Percentiles rank a stretch among this genome's conserved stretches.
Evolutionary conservation across 2,888 invertebrate genomes (phyloP).

Genomic region (Brachycybe producta): DNA sequence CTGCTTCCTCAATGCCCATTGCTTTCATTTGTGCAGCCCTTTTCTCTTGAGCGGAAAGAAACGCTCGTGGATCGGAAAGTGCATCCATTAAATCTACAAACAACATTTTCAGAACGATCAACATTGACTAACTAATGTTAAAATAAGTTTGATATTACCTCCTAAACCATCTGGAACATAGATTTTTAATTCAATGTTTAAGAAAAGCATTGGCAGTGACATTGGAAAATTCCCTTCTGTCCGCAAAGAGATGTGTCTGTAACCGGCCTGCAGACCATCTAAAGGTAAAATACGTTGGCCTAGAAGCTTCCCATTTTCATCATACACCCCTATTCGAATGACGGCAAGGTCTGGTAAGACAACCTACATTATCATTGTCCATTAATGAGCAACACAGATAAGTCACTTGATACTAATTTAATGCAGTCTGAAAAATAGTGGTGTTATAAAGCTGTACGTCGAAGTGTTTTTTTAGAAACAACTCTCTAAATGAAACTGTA

Average conservation of each 20-base stretch:
- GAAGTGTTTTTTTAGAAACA: too few species aligned
- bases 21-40: constrained; percentile 85
- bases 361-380: constrained; percentile 53
- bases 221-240: constrained; percentile 99
- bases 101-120: too few species aligned
- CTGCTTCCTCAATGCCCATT: constrained; percentile 77
- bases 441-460: too few species aligned
- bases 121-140: neutral
- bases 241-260: constrained; percentile 89
- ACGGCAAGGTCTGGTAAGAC: constrained; percentile 96
- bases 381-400: neutral
- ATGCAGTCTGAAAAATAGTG: too few species aligned
- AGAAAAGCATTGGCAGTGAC: constrained; percentile 97
- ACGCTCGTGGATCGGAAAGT: constrained; percentile 83
- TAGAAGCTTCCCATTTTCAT: constrained; percentile 89
- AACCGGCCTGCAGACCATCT: constrained; percentile 95
- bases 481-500: too few species aligned
- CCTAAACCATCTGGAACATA: constrained; percentile 99
- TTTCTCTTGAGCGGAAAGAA: constrained; percentile 74
- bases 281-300: constrained; percentile 95
- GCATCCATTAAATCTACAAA: constrained; percentile 88
- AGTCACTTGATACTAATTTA: too few species aligned
- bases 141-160: constrained; percentile 49
- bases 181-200: constrained; percentile 96
- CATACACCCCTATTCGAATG: constrained; percentile 93